Evolutionary conservation across 1,140 invertebrate genomes (phyloP).

Genomic region (Leptinotarsa defecta): DNA sequence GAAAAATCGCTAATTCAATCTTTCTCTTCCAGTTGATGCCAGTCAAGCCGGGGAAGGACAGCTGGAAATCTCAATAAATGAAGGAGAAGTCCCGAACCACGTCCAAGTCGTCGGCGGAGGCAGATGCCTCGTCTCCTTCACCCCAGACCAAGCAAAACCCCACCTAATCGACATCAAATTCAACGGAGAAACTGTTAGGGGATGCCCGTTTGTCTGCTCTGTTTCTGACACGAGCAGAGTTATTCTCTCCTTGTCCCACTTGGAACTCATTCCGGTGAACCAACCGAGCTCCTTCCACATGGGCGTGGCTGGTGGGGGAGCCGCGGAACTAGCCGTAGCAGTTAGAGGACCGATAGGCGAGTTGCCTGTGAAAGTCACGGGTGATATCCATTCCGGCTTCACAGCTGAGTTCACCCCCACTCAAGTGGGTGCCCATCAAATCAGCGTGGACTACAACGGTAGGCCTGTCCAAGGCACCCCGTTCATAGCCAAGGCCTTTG

Average conservation of each 20-base stretch:
- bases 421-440: constrained; percentile 86
- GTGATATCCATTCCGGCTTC: constrained; percentile 82
- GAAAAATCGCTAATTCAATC: neutral
- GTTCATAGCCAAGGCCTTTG: constrained; percentile 91
- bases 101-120: constrained; percentile 94
- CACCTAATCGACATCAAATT: constrained; percentile 98
- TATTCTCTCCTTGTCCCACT: constrained; percentile 74
- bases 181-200: constrained; percentile 92
- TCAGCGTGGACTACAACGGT: constrained; percentile 83
- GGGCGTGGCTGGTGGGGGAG: constrained; percentile 82
- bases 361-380: constrained; percentile 87
- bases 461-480: constrained; percentile 86
- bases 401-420: constrained; percentile 89
- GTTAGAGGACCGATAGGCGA: constrained; percentile 80
- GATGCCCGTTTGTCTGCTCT: constrained; percentile 86
- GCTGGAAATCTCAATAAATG: constrained; percentile 96
- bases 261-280: constrained; percentile 88
- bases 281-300: constrained; percentile 87
- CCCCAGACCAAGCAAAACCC: constrained; percentile 86
- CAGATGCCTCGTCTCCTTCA: constrained; percentile 92
- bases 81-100: constrained; percentile 97
- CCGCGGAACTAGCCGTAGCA: constrained; percentile 85
- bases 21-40: constrained; percentile 80
- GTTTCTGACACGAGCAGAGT: constrained; percentile 82
- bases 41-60: constrained; percentile 95